Conservation (phyloP, 2,888 invertebrate genomes). For the Tuberolachnus salignus region DNA sequence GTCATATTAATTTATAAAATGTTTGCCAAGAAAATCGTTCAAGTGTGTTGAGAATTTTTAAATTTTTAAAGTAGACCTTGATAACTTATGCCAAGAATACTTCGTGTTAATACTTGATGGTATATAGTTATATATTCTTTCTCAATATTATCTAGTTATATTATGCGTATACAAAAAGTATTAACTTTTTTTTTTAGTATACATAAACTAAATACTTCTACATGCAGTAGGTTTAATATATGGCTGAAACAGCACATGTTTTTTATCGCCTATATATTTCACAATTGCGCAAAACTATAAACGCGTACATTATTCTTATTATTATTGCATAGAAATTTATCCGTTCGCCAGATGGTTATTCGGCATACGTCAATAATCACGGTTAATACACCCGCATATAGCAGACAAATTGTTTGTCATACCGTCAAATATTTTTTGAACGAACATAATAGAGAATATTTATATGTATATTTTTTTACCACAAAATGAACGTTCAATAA, state of each 20-base stretch:
- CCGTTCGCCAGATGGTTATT: slow-evolving; percentile 23
- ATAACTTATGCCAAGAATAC: slow-evolving; percentile 6
- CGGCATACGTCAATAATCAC: slow-evolving; percentile 1
- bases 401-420: not conserved
- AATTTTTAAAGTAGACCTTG: slow-evolving; percentile 5
- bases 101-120: slow-evolving; percentile 25
- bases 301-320: slow-evolving; percentile 1
- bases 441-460: no score
- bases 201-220: not conserved
- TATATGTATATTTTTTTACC: not conserved
- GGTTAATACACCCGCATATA: slow-evolving; percentile 4
- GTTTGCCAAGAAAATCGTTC: slow-evolving; percentile 21
- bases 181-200: no score
- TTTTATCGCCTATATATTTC: slow-evolving; percentile 5
- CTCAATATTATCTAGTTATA: slow-evolving; percentile 8
- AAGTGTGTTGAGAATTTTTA: slow-evolving; percentile 18
- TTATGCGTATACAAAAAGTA: not conserved
- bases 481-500: slow-evolving; percentile 11
- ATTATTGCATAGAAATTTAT: slow-evolving; percentile 30
- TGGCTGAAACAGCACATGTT: slow-evolving; percentile 16
- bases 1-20: not conserved
- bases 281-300: not conserved
- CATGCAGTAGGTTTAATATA: not conserved
- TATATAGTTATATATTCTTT: not conserved
- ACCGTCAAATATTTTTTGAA: no score